Evolutionary conservation across 2,888 invertebrate species (phyloP).

Genomic region (Falcaria lacertinaria): DNA sequence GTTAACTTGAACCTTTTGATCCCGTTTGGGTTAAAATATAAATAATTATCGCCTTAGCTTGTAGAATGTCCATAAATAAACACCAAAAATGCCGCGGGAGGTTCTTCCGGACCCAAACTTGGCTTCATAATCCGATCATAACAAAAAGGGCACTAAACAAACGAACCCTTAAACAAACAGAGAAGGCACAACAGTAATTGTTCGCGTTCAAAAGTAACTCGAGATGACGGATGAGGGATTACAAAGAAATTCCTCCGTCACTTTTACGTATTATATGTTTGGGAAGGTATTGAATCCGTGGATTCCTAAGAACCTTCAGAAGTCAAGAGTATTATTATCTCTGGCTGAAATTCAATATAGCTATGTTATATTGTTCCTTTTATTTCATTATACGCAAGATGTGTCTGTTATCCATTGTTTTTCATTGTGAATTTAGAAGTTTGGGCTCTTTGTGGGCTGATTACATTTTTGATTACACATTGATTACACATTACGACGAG

Average conservation of each 20-base stretch:
- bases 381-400: slow-evolving; percentile 1
- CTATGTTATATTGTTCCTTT: slow-evolving; percentile 1
- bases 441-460: neutral
- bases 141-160: neutral
- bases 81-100: no score
- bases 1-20: no score
- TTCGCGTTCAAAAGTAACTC: slow-evolving; percentile 7
- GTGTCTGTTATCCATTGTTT: neutral
- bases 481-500: no score
- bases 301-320: slow-evolving; percentile 10
- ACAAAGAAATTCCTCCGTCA: slow-evolving; percentile 20
- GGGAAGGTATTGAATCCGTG: slow-evolving; percentile 17
- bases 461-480: no score
- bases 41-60: no score
- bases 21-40: no score
- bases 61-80: no score
- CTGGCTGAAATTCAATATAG: neutral
- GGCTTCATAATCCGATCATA: neutral
- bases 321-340: slow-evolving; percentile 6
- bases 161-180: neutral
- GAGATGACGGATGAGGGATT: slow-evolving; percentile 14
- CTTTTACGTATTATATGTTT: slow-evolving; percentile 12
- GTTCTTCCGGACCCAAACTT: neutral
- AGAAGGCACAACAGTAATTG: neutral
- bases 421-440: neutral